Percentiles rank a stretch among this genome's conserved stretches.
Evolutionary conservation across 2,888 invertebrate genomes (phyloP).

Genomic region (Drosophila mayaguana): DNA sequence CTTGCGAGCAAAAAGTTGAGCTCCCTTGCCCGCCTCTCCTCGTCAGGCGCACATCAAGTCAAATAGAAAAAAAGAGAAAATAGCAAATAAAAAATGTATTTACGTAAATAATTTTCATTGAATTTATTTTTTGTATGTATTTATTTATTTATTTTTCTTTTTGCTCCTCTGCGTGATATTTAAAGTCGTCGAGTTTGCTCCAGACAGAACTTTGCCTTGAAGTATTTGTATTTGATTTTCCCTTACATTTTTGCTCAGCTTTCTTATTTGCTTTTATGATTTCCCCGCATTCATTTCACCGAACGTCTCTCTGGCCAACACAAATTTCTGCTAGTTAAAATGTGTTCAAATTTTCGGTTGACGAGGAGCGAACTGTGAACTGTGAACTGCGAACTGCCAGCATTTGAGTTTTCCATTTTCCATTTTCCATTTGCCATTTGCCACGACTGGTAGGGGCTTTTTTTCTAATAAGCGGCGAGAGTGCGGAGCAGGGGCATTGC

Average conservation of each 20-base stretch:
- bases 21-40: slow-evolving; percentile 42
- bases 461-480: background rate
- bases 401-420: background rate
- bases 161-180: slow-evolving; percentile 68
- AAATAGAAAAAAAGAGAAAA: slow-evolving; percentile 32
- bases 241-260: slow-evolving; percentile 13
- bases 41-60: slow-evolving; percentile 72
- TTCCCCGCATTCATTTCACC: slow-evolving; percentile 51
- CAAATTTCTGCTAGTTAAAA: slow-evolving; percentile 18
- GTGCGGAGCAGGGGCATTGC: background rate
- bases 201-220: slow-evolving; percentile 50
- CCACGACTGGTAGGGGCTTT: background rate
- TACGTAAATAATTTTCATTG: slow-evolving; percentile 67
- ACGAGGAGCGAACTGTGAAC: slow-evolving; percentile 7
- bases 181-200: slow-evolving; percentile 29
- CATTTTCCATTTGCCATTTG: no score
- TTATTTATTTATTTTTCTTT: slow-evolving; percentile 11
- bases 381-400: slow-evolving; percentile 4
- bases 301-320: background rate
- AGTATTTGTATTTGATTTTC: slow-evolving; percentile 60
- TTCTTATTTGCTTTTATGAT: slow-evolving; percentile 58
- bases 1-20: slow-evolving; percentile 53
- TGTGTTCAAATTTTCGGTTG: slow-evolving; percentile 10
- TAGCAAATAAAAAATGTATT: slow-evolving; percentile 36
- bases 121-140: slow-evolving; percentile 27